These are phyloP conservation scores for Crocallis elinguaria DNA, from an alignment of 2,888 invertebrate genomes.

Conservation along the genomic window DNA sequence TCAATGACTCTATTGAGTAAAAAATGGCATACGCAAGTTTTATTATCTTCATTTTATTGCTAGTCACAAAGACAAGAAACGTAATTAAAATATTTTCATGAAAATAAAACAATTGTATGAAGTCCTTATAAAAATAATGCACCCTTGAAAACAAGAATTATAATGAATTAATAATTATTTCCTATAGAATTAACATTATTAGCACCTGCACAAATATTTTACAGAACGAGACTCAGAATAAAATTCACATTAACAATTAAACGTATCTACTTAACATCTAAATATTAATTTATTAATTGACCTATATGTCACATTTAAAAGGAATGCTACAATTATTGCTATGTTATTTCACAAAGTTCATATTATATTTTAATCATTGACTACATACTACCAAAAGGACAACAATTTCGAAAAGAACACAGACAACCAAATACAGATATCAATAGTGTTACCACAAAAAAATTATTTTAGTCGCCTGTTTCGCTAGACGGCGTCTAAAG, in stretches of 20 bases:
- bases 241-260: conserved; percentile 21
- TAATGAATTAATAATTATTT: conserved; percentile 29
- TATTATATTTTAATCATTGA: too few relatives aligned
- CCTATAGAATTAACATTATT: conserved; percentile 46
- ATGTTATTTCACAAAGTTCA: conserved; percentile 35
- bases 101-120: not conserved
- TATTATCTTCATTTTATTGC: too few relatives aligned
- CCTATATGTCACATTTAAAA: conserved; percentile 43
- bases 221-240: conserved; percentile 36
- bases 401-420: too few relatives aligned
- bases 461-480: too few relatives aligned
- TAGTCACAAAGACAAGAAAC: too few relatives aligned
- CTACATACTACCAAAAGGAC: too few relatives aligned
- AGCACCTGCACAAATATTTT: conserved; percentile 59
- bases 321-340: conserved; percentile 53
- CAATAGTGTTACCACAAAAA: too few relatives aligned
- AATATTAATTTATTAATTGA: conserved; percentile 50
- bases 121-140: not conserved
- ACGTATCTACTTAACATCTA: conserved; percentile 21
- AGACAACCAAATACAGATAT: too few relatives aligned
- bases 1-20: too few relatives aligned
- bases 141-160: conserved; percentile 15
- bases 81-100: too few relatives aligned
- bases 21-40: too few relatives aligned
- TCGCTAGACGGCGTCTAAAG: too few relatives aligned